Percentiles rank a stretch among this genome's conserved stretches.
phyloP scores from a whole-genome alignment of 2,888 invertebrate species.

The Protula sp. region DNA sequence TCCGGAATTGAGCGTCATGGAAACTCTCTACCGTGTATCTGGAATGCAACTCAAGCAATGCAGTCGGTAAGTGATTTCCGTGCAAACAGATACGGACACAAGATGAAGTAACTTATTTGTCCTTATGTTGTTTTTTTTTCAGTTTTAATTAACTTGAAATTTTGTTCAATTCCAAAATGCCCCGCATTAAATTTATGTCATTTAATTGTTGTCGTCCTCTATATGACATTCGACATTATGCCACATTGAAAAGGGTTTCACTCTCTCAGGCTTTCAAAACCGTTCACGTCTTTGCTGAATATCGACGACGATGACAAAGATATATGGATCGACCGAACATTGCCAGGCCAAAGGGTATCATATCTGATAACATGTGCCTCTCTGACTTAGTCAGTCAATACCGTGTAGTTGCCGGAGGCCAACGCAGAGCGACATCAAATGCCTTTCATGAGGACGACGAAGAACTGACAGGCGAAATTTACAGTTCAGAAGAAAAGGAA shows the following conservation, averaged over 20 bases:
- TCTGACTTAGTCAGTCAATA: not conserved
- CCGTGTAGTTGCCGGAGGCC: no score
- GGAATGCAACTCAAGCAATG: conserved; percentile 1
- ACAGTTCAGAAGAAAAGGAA: not conserved
- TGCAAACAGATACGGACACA: not conserved
- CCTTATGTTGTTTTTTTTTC: no score
- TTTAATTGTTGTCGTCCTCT: no score
- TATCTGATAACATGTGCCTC: not conserved
- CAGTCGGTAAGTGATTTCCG: not conserved
- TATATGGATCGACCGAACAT: not conserved
- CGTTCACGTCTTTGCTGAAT: not conserved
- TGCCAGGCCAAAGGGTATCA: not conserved
- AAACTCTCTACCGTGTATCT: not conserved
- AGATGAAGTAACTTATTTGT: no score
- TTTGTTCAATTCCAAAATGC: no score
- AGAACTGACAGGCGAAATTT: no score
- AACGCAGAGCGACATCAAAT: no score
- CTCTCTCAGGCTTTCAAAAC: not conserved
- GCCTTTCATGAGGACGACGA: no score
- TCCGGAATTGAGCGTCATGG: not conserved
- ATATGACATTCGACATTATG: no score
- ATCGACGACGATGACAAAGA: not conserved
- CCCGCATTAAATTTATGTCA: no score
- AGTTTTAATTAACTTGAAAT: no score
- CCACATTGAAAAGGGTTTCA: no score